A percentile compares a stretch with the other conserved stretches of the same genome.
These are phyloP conservation scores for Emydoidea blandingii DNA, from an alignment of 2,797 vertebrate species.

Conservation along the genomic window DNA sequence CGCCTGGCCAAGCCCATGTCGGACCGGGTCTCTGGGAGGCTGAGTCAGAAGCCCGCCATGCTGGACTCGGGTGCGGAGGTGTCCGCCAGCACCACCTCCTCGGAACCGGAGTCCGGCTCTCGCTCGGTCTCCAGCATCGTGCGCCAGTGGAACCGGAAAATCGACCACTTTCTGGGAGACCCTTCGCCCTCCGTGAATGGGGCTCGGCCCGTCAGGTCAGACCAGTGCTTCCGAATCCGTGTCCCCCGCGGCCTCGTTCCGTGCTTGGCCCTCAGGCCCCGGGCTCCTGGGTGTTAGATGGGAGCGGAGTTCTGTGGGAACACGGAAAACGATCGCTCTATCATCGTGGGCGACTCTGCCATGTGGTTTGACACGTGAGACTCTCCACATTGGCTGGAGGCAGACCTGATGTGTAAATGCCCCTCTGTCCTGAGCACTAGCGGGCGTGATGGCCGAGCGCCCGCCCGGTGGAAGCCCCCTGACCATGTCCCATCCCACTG, in stretches of 20 bases:
- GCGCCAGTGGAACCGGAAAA: conserved; percentile 96
- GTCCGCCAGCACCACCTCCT: conserved; percentile 91
- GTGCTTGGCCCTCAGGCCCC: not conserved
- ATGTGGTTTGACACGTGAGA: rapidly evolving
- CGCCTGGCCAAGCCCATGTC: conserved; percentile 96
- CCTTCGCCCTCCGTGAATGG: conserved; percentile 71
- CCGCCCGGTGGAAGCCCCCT: rapidly evolving
- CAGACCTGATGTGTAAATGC: no score
- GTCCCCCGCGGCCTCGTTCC: not conserved
- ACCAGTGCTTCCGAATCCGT: not conserved
- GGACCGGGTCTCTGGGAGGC: conserved; percentile 89
- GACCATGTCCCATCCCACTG: not conserved
- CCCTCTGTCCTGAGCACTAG: no score
- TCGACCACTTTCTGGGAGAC: conserved; percentile 89
- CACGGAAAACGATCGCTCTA: rapidly evolving
- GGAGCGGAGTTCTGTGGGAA: rapidly evolving
- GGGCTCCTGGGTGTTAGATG: not conserved
- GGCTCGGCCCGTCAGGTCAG: conserved; percentile 82
- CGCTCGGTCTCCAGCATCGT: conserved; percentile 94
- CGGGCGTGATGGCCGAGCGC: no score
- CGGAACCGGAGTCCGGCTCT: conserved; percentile 86
- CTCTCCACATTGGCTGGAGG: not conserved
- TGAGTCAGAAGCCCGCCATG: conserved; percentile 81
- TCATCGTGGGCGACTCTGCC: not conserved
- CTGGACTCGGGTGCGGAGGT: conserved; percentile 91